Percentiles rank a stretch among this genome's conserved stretches.
These are phyloP conservation scores for Saturnia japonica DNA, from an alignment of 2,888 invertebrate species.

Conservation along the genomic window DNA sequence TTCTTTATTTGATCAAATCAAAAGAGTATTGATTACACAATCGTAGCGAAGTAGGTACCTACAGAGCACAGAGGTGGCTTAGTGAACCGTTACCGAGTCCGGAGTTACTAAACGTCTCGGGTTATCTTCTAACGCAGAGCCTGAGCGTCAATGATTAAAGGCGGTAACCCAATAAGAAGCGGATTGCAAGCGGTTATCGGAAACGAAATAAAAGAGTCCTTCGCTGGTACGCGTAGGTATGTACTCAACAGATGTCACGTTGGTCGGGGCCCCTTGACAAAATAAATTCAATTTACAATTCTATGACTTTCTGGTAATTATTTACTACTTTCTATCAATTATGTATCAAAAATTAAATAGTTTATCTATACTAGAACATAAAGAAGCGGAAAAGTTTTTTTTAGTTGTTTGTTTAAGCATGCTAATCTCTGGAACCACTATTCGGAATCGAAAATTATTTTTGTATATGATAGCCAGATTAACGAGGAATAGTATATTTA, in stretches of 20 bases:
- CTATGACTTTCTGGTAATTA: too few relatives aligned
- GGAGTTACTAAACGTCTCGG: conserved; percentile 31
- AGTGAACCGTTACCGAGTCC: conserved; percentile 37
- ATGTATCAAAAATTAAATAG: too few relatives aligned
- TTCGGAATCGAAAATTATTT: too few relatives aligned
- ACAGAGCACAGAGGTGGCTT: too few relatives aligned
- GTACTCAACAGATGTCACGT: background rate
- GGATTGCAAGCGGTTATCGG: conserved; percentile 56
- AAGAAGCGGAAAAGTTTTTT: too few relatives aligned
- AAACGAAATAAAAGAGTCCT: conserved; percentile 68
- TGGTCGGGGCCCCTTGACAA: background rate
- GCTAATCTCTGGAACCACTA: too few relatives aligned
- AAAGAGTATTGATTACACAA: conserved; percentile 74
- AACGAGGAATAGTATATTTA: too few relatives aligned
- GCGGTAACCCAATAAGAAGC: conserved; percentile 72
- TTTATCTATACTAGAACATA: too few relatives aligned
- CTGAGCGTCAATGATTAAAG: conserved; percentile 68
- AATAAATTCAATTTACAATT: background rate
- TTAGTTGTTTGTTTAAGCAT: too few relatives aligned
- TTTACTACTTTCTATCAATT: too few relatives aligned
- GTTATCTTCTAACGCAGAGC: conserved; percentile 24
- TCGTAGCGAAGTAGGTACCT: conserved; percentile 32
- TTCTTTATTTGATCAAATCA: conserved; percentile 58
- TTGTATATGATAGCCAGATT: too few relatives aligned
- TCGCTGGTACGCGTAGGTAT: background rate